Base-by-base conservation (phyloP, 2,888 invertebrate genomes). In the Chalcosyrphus nemorum region DNA sequence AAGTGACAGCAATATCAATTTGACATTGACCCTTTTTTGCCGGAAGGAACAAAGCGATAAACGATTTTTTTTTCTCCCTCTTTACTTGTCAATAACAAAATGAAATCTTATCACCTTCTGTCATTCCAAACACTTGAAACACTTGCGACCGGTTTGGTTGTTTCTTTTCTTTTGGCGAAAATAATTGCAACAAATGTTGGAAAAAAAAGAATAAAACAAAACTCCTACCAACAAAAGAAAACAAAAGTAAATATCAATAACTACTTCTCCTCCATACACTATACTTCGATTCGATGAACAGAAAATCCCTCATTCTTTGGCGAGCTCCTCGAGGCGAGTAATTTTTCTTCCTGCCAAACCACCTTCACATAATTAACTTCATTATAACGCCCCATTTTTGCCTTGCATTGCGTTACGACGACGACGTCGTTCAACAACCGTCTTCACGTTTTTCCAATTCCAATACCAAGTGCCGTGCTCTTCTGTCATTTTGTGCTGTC, bases 361-460 rank as follows among this genome's bases (percentile, higher is more conserved):
- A 80, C 84, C 84, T 80, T 84, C 84, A 84, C 84, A 84, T 84
- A 80, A 84, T 84, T 84, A 84, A 80, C 78, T 84, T 84, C 84
- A 84, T 84, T 84, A 84, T 61, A 84, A 84, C 84, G 84, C 84
- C 84, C 84, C 78, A 65, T 80, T 77, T 76, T 77, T 74, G 43
- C 59, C 0, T 80, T 84, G 27, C 50, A 21, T 32, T 57, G 45
- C 61, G 41, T 54, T n/a, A n/a, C 43, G 61, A 29, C 29, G 29
- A 59, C 54, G 32, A 63, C 35, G 54, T 75, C 41, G 41, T 54
- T 45, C 21, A 41, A 5, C 4, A 13, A n/a, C n/a, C 21, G 17
- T 19, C 11, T 21, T 32, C 32, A 9, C 47, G 41, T 63, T n/a
- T n/a, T n/a, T 43, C 43, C 47, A 4, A 47, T 59, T 45, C 6